Conservation (phyloP, 2,888 invertebrate genomes). For the Synergus itoensis region DNA sequence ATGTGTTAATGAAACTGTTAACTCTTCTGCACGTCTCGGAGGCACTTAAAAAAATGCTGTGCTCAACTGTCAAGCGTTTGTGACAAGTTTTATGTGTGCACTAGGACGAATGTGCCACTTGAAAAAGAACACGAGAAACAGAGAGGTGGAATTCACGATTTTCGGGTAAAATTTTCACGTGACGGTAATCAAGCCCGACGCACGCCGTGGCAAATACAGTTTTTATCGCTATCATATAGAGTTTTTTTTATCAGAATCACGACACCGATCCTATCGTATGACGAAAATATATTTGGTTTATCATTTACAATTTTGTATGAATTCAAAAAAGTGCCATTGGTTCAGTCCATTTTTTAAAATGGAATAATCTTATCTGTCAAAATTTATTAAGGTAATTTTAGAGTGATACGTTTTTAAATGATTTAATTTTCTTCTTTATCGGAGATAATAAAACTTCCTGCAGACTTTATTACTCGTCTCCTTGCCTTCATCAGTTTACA, state of each 20-base stretch:
- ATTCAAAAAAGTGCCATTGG: background rate
- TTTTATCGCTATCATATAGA: slow-evolving; percentile 8
- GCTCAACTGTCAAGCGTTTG: slow-evolving; percentile 26
- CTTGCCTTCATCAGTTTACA: too few relatives aligned
- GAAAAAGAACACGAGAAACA: slow-evolving; percentile 14
- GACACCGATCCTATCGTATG: slow-evolving; percentile 6
- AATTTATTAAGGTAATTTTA: too few relatives aligned
- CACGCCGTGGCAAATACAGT: slow-evolving; percentile 13
- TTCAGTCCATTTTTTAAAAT: too few relatives aligned
- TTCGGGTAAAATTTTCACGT: slow-evolving; percentile 22
- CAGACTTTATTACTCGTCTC: too few relatives aligned
- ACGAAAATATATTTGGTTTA: slow-evolving; percentile 9
- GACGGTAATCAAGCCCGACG: slow-evolving; percentile 8
- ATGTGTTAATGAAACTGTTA: background rate
- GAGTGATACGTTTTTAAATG: too few relatives aligned
- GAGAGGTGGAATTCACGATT: slow-evolving; percentile 15
- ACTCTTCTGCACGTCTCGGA: background rate
- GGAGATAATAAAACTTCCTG: too few relatives aligned
- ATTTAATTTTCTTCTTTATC: too few relatives aligned
- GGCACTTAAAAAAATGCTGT: background rate
- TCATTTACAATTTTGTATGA: background rate
- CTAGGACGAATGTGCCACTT: slow-evolving; percentile 4
- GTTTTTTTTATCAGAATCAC: slow-evolving; percentile 28
- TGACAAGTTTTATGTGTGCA: slow-evolving; percentile 24
- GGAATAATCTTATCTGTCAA: too few relatives aligned